Base-by-base conservation (phyloP, 2,113 vertebrate species). In the Rhea pennata region DNA sequence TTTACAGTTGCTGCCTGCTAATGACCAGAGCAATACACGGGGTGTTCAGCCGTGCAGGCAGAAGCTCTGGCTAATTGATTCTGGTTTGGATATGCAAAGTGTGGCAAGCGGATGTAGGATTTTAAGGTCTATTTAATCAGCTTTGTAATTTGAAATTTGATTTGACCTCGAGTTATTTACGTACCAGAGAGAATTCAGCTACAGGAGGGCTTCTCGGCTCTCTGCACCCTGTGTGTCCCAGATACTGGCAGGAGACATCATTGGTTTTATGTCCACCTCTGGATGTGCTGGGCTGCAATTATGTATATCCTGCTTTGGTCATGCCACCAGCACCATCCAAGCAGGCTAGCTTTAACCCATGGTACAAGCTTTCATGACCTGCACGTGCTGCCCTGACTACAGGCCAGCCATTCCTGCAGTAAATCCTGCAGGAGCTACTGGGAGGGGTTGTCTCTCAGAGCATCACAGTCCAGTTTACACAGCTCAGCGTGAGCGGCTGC, bases 301-400 rank as follows among this genome's bases (percentile, higher is more conserved):
- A 59, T 6, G 29, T 19, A 10, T 26, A 31, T 31, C 17, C 21
- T 61, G 64, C 48, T 61, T 61, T 54, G 51, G n/a, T 44, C 56
- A 9, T 31, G 84, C 33, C 64, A 66, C 31, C 73, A 26, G 50
- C 12, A 0, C 21, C 12, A 3, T 69, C 59, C 2, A 3, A 11
- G 10, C 23, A 23, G 5, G 15, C 44, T 17, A 22, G n/a, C 11
- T 5, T 24, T n/a, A 15, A 65, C 26, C 36, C 40, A 33, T 26
- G 61, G 8, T 7, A 15, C 11, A 64, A n/a, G 40, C 8, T 46
- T 82, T 85, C 50, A n/a, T 1, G 3, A 54, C 6, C 36, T 75
- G 48, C 3, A 9, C 1, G 6, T 10, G 0, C 2, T 72, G 48
- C n/a, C 24, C 40, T 2, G 3, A 3, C 29, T 14, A 4, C 5